phyloP scores from a whole-genome alignment of 2,888 invertebrate genomes.

The Drosophila fungiperda region DNA sequence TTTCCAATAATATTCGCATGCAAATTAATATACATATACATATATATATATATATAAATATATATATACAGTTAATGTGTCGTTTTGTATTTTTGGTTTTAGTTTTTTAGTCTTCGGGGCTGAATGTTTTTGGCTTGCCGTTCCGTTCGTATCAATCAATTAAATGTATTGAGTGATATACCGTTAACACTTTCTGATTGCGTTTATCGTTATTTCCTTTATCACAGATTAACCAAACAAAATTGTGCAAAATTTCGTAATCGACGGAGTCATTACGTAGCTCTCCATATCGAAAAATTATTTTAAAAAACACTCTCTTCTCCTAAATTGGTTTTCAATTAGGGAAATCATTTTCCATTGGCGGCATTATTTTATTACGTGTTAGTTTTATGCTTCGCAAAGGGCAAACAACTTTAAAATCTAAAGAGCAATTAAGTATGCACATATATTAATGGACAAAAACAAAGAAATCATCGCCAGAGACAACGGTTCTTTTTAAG shows the following conservation, averaged over 20 bases:
- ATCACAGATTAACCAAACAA: conserved; percentile 48
- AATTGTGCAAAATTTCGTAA: conserved; percentile 38
- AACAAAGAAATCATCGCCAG: conserved; percentile 5
- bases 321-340: conserved; percentile 6
- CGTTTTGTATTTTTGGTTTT: conserved; percentile 8
- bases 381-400: conserved; percentile 2
- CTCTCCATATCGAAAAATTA: conserved; percentile 1
- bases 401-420: neutral
- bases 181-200: conserved; percentile 72
- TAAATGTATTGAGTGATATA: conserved; percentile 39
- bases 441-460: conserved; percentile 20
- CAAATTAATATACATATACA: conserved; percentile 36
- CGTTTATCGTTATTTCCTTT: conserved; percentile 33
- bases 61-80: conserved; percentile 46
- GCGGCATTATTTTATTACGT: neutral
- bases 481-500: conserved; percentile 17
- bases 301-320: conserved; percentile 20
- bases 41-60: neutral
- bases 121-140: conserved; percentile 29
- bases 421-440: conserved; percentile 19
- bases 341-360: conserved; percentile 5
- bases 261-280: conserved; percentile 11
- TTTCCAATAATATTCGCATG: conserved; percentile 9
- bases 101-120: conserved; percentile 37
- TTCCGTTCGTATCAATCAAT: conserved; percentile 65